Conservation (phyloP, 2,888 invertebrate species). For the Limnephilus lunatus region DNA sequence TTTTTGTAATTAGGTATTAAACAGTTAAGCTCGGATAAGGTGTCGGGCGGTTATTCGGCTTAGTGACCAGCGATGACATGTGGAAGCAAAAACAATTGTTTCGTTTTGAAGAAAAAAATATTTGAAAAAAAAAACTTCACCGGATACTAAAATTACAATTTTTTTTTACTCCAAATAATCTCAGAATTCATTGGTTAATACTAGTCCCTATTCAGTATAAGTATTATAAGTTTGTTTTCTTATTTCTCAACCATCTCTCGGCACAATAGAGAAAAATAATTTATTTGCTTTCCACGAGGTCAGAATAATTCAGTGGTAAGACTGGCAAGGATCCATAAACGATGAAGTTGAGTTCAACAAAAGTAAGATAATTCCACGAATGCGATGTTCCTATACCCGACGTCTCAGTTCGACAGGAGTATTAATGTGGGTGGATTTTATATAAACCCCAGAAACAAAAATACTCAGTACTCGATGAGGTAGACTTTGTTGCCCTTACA, state of each 20-base stretch:
- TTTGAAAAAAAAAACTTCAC: no score
- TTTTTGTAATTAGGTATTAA: no score
- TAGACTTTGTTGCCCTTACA: slow-evolving; percentile 32
- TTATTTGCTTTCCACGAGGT: neutral
- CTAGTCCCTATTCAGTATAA: no score
- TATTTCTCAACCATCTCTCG: neutral
- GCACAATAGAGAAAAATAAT: neutral
- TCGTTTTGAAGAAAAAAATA: no score
- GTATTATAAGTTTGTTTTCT: no score
- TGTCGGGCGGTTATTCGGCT: no score
- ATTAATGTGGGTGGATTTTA: slow-evolving; percentile 42
- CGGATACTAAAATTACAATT: no score
- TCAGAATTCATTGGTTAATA: no score
- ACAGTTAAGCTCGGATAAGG: no score
- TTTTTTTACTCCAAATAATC: no score
- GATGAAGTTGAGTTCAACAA: neutral
- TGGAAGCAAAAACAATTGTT: no score
- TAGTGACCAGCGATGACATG: no score
- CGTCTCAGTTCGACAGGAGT: slow-evolving; percentile 23
- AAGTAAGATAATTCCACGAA: neutral
- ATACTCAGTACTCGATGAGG: neutral
- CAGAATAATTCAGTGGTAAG: neutral
- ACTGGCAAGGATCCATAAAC: neutral
- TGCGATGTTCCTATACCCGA: slow-evolving; percentile 22
- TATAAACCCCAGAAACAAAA: slow-evolving; percentile 23